phyloP scores from a whole-genome alignment of 2,888 invertebrate genomes.

The Heterodera filipjevi region DNA sequence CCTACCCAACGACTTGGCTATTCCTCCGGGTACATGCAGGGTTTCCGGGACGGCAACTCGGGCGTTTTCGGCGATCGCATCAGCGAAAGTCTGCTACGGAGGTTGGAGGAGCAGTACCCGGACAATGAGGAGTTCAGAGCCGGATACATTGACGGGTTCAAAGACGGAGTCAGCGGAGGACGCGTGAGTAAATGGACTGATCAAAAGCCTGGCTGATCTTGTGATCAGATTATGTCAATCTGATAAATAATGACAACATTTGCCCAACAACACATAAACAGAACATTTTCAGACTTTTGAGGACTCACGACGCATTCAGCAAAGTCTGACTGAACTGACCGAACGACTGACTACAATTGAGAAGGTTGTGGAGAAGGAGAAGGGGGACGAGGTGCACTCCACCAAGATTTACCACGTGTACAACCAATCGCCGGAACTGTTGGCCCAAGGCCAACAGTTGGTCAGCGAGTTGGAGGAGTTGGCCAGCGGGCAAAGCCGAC shows the following conservation, averaged over 20 bases:
- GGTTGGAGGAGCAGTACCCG: conserved; percentile 65
- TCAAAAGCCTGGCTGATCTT: neutral
- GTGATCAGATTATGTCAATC: neutral
- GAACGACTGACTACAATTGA: conserved; percentile 63
- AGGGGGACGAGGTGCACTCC: conserved; percentile 65
- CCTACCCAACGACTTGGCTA: conserved; percentile 54
- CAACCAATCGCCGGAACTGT: conserved; percentile 62
- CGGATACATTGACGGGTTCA: conserved; percentile 66
- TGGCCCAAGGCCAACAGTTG: conserved; percentile 56
- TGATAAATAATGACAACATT: no score
- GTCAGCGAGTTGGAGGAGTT: conserved; percentile 62
- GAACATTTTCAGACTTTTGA: conserved; percentile 49
- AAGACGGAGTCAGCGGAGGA: conserved; percentile 59
- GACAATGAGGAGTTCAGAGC: conserved; percentile 65
- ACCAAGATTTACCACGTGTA: conserved; percentile 66
- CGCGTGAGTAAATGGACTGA: conserved; percentile 35
- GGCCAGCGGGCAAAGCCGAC: conserved; percentile 47
- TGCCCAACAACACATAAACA: no score
- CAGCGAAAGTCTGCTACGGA: conserved; percentile 60
- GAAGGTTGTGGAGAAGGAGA: conserved; percentile 52
- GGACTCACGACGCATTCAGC: conserved; percentile 59
- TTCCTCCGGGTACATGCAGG: conserved; percentile 65
- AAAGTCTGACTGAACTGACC: conserved; percentile 62
- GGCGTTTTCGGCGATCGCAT: conserved; percentile 65
- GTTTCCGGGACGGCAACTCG: conserved; percentile 64